A percentile compares a stretch with the other conserved stretches of the same genome.
Evolutionary conservation across 2,113 vertebrate genomes (phyloP).

Genomic region (Hyla sarda): DNA sequence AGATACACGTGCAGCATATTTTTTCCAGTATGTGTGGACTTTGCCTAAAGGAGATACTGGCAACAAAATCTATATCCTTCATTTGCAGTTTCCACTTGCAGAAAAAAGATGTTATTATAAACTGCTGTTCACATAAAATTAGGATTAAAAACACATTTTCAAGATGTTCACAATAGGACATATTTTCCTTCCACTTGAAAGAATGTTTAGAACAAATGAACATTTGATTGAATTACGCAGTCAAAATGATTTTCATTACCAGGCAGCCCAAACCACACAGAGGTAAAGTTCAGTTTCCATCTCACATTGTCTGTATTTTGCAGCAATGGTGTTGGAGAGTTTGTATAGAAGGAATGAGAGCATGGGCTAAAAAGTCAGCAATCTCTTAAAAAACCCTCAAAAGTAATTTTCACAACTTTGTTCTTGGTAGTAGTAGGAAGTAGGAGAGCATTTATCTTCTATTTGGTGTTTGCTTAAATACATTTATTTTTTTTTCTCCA

Average conservation of each 20-base stretch:
- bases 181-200: slow-evolving; percentile 49
- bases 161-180: slow-evolving; percentile 45
- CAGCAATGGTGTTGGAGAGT: too few species aligned
- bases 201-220: slow-evolving; percentile 48
- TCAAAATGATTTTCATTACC: slow-evolving; percentile 42
- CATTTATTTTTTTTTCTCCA: too few species aligned
- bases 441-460: too few species aligned
- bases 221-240: slow-evolving; percentile 38
- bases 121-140: slow-evolving; percentile 43
- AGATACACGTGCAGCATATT: too few species aligned
- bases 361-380: too few species aligned
- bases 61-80: not conserved
- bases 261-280: not conserved
- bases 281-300: slow-evolving; percentile 35
- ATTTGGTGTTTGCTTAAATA: too few species aligned
- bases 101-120: slow-evolving; percentile 29
- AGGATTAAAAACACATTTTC: slow-evolving; percentile 50
- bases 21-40: too few species aligned
- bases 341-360: not conserved
- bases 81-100: slow-evolving; percentile 26
- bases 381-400: too few species aligned
- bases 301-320: not conserved
- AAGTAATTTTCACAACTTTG: too few species aligned
- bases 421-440: too few species aligned
- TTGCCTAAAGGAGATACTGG: not conserved